phyloP scores from a whole-genome alignment of 2,888 invertebrate species.

The Eristalis arbustorum region DNA sequence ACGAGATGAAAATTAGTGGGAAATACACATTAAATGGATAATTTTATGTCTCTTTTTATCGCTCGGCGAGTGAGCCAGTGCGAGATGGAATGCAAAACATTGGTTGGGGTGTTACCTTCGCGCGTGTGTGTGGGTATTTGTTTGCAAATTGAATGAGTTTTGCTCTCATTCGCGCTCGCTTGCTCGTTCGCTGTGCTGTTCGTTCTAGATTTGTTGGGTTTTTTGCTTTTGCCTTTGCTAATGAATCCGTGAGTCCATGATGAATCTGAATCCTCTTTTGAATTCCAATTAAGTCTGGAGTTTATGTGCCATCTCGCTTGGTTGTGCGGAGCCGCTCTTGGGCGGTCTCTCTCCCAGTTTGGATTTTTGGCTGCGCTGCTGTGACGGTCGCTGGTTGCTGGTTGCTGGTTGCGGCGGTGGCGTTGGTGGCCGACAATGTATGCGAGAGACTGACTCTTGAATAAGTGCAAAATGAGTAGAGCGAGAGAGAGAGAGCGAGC shows the following conservation, averaged over 20 bases:
- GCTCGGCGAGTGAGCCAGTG: slow-evolving; percentile 7
- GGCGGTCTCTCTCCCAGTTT: not conserved
- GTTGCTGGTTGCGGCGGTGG: not conserved
- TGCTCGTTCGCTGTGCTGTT: not conserved
- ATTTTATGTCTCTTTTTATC: slow-evolving; percentile 48
- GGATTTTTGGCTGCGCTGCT: not conserved
- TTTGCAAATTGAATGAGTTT: slow-evolving; percentile 56
- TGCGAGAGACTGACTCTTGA: too few relatives aligned
- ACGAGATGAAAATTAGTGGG: slow-evolving; percentile 52
- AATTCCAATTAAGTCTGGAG: slow-evolving; percentile 33
- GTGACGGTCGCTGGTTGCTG: too few relatives aligned
- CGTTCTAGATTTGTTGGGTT: slow-evolving; percentile 7
- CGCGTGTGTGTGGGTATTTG: slow-evolving; percentile 54
- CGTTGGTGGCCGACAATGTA: not conserved
- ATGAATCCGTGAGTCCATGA: slow-evolving; percentile 19
- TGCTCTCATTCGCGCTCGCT: not conserved
- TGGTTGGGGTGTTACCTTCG: slow-evolving; percentile 58
- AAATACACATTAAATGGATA: slow-evolving; percentile 48
- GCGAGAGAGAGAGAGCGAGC: not conserved
- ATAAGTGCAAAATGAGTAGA: not conserved
- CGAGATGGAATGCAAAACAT: slow-evolving; percentile 26
- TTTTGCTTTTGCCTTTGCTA: slow-evolving; percentile 4
- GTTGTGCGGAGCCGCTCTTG: not conserved
- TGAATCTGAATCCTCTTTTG: slow-evolving; percentile 11
- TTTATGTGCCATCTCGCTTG: slow-evolving; percentile 3